Evolutionary conservation across 2,888 invertebrate genomes (phyloP).

Genomic region (Lapara coniferarum): DNA sequence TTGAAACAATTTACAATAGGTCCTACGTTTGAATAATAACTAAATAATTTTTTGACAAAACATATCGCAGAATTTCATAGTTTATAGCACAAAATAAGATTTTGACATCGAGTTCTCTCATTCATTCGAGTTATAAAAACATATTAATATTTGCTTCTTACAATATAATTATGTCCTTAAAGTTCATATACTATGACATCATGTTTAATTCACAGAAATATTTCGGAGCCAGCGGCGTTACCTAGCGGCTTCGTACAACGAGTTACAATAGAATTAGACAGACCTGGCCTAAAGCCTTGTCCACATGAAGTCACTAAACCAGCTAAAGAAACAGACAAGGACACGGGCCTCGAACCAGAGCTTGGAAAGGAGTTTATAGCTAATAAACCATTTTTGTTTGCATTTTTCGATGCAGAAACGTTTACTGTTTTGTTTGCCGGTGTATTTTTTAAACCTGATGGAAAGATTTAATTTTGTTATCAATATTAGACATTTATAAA

Average conservation of each 20-base stretch:
- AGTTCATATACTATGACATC: background rate
- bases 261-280: slow-evolving; percentile 18
- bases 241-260: slow-evolving; percentile 35
- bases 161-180: background rate
- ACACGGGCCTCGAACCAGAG: slow-evolving; percentile 3
- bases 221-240: slow-evolving; percentile 41
- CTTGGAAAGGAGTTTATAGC: slow-evolving; percentile 31
- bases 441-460: slow-evolving; percentile 16
- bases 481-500: too few relatives aligned
- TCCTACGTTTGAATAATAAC: background rate
- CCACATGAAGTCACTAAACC: slow-evolving; percentile 10
- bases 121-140: too few relatives aligned
- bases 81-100: too few relatives aligned
- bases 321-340: background rate
- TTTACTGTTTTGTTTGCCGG: slow-evolving; percentile 13
- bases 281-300: slow-evolving; percentile 2
- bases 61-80: too few relatives aligned
- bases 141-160: too few relatives aligned
- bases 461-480: background rate
- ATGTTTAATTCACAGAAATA: slow-evolving; percentile 33
- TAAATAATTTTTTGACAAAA: background rate
- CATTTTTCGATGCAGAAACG: slow-evolving; percentile 37
- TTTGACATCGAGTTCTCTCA: too few relatives aligned
- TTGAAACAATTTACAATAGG: too few relatives aligned
- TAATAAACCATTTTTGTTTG: slow-evolving; percentile 32